phyloP scores from a whole-genome alignment of 2,888 invertebrate species.

The Diachrysia chrysitis region DNA sequence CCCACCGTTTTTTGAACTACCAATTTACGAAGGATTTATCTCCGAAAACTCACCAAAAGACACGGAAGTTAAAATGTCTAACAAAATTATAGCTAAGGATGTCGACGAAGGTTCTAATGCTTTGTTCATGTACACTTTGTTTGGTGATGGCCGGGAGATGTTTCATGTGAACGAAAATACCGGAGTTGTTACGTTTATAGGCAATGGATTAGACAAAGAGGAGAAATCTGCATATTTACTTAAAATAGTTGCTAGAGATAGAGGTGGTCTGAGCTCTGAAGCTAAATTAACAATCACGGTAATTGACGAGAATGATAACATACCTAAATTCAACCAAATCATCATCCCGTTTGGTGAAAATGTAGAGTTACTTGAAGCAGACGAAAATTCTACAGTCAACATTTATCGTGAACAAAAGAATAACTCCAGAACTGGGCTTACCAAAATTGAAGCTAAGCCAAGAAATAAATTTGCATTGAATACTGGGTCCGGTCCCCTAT shows the following conservation, averaged over 20 bases:
- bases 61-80: constrained; percentile 92
- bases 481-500: constrained; percentile 87
- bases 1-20: constrained; percentile 93
- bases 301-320: constrained; percentile 95
- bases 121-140: constrained; percentile 91
- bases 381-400: constrained; percentile 85
- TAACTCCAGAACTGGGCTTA: constrained; percentile 69
- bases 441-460: constrained; percentile 77
- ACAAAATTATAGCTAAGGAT: constrained; percentile 92
- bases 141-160: constrained; percentile 93
- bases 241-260: constrained; percentile 93
- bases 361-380: constrained; percentile 91
- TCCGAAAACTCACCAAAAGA: constrained; percentile 93
- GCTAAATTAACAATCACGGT: constrained; percentile 92
- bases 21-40: constrained; percentile 93
- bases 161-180: constrained; percentile 91
- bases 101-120: constrained; percentile 92
- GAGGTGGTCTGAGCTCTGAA: constrained; percentile 93
- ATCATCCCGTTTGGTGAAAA: constrained; percentile 92
- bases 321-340: constrained; percentile 92
- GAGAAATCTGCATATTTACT: constrained; percentile 91
- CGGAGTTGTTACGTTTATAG: constrained; percentile 90
- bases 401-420: constrained; percentile 82
- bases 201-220: constrained; percentile 92
- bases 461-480: constrained; percentile 79